Evolutionary conservation across 35 echinoderm and acorn worm species (phyloP), one percentile per base, ranked within the genome.

Genomic region (Holothuria glaberrima): DNA sequence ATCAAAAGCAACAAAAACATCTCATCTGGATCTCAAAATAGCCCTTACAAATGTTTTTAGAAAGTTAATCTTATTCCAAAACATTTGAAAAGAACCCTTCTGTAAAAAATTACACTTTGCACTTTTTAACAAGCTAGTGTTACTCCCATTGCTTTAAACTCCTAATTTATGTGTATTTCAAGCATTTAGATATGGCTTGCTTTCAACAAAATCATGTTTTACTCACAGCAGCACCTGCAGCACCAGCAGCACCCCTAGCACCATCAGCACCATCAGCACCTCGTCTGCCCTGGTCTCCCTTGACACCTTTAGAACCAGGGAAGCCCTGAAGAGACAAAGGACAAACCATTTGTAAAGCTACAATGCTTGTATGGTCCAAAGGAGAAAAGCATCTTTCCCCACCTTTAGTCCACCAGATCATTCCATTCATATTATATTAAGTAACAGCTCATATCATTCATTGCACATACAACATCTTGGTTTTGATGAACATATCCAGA

Each of bases 211-310:
- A 54, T 17, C 5, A 14, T 54, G 50, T 12, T 17, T 5, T 68
- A 68, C 64, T 68, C 22, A 68, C 64, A 68, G 64, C 64, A 26
- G 64, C 64, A 68, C 64, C 64, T 1, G 9, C 64, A 68, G 64
- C 64, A 68, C 64, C 64, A 68, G 64, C 64, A 20, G 64, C 64
- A 68, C 64, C 64, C n/a, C 64, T 68, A 26, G 64, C 64, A 68
- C 64, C 64, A 68, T 68, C 64, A 20, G 9, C 19, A 68, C 64
- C 64, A 26, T 68, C 64, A 68, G 64, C 64, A 68, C 64, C 64
- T 9, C 64, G 64, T 68, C 64, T 4, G n/a, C 64, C 64, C 22
- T 68, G 64, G 64, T 68, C 64, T 68, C 64, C 64, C 64, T 68
- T 68, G 64, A 1, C 1, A 68, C 64, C 64, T 68, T 19, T 10